Conservation (phyloP, 2,113 vertebrate genomes). For the Coregonus clupeaformis region DNA sequence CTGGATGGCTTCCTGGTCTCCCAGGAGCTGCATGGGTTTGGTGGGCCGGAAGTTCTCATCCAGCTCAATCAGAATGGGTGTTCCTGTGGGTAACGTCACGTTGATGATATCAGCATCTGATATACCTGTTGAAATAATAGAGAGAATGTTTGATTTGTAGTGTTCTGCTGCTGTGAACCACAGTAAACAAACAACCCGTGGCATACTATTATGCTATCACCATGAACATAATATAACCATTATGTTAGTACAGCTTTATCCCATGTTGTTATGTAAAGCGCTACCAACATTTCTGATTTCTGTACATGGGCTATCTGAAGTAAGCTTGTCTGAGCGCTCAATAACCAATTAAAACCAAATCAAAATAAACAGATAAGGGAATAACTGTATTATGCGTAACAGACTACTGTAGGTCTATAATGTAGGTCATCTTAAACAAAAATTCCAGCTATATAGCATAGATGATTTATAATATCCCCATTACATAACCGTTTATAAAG, state of each 20-base stretch:
- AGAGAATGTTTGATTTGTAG: neutral
- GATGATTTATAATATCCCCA: neutral
- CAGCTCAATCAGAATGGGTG: conserved; percentile 89
- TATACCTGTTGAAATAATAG: conserved; percentile 77
- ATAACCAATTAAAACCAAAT: neutral
- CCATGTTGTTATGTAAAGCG: too few species aligned
- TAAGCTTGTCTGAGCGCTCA: neutral
- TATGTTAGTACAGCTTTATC: too few species aligned
- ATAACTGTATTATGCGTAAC: neutral
- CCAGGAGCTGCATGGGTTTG: conserved; percentile 86
- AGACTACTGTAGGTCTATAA: too few species aligned
- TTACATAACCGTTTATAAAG: conserved; percentile 21
- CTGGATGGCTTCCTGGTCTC: conserved; percentile 90
- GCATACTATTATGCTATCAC: neutral
- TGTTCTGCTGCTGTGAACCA: neutral
- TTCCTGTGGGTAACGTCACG: conserved; percentile 91
- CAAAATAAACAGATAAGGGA: neutral
- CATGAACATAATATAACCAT: too few species aligned
- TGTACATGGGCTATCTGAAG: neutral
- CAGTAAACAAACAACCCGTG: too few species aligned
- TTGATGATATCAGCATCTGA: conserved; percentile 86
- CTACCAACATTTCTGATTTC: neutral
- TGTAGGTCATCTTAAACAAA: neutral
- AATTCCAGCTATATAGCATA: neutral
- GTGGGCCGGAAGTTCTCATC: conserved; percentile 85